Evolutionary conservation across 1,140 invertebrate species (phyloP), one percentile per base, ranked within the genome.

Genomic region (Planococcus citri): DNA sequence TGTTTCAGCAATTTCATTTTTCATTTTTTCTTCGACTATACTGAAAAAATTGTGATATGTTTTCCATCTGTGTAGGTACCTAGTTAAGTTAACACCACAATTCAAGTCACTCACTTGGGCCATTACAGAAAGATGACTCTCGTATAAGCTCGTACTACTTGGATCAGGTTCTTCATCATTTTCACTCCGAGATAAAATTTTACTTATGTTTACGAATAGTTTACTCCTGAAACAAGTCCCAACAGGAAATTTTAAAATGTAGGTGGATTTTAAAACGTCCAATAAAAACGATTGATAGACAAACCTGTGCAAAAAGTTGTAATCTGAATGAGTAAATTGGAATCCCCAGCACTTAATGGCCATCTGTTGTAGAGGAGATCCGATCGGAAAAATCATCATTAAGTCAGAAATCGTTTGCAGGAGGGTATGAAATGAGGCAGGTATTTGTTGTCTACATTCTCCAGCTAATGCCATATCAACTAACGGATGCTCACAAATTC

Each of bases 191-290:
- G 94, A 96, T 29, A 98, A 82, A 61, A 98, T 97, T 80, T 95
- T 93, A 74, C 93, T 95, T 68, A 97, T 95, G 76, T 97, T 96
- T 74, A 90, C 94, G 77, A 98, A 97, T 2, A 97, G 93, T 78
- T 97, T 92, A 70, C 87, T 88, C 77, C 88, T 84, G 68, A 14
- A 74, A 72, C 27, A 51, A 70, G 22, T 25, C n/a, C n/a, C n/a
- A n/a, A n/a, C n/a, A n/a, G n/a, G n/a, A n/a, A n/a, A n/a, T n/a
- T n/a, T n/a, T n/a, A n/a, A n/a, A n/a, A n/a, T n/a, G n/a, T n/a
- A n/a, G n/a, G n/a, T n/a, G n/a, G n/a, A n/a, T n/a, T n/a, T n/a
- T n/a, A n/a, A n/a, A n/a, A n/a, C n/a, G n/a, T n/a, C n/a, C n/a
- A n/a, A n/a, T n/a, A n/a, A n/a, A n/a, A n/a, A n/a, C n/a, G n/a